Conservation (phyloP, 2,888 invertebrate species). For the Cepaea hortensis region DNA sequence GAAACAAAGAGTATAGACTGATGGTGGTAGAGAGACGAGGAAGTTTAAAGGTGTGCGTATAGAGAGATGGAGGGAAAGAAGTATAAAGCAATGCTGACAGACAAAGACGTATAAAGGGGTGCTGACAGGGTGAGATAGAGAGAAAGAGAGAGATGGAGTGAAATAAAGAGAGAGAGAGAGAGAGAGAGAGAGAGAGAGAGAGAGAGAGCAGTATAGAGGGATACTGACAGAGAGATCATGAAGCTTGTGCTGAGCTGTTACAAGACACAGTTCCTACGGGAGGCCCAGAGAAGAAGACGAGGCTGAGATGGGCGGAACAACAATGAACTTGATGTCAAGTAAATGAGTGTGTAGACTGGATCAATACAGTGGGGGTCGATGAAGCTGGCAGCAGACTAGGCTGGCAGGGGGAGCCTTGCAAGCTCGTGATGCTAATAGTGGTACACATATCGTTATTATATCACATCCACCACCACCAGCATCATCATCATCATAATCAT, state of each 20-base stretch:
- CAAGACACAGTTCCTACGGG: neutral
- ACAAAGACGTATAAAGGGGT: neutral
- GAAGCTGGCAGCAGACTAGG: too few species aligned
- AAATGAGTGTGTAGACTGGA: neutral
- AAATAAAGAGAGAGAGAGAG: neutral
- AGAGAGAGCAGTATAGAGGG: neutral
- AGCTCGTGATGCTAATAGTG: too few species aligned
- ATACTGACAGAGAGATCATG: neutral
- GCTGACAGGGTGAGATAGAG: neutral
- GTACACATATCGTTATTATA: too few species aligned
- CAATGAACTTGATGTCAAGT: neutral
- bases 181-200: neutral
- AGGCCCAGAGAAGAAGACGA: neutral
- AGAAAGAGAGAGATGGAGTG: neutral
- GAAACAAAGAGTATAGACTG: neutral
- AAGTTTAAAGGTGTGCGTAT: neutral
- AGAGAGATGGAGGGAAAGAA: neutral
- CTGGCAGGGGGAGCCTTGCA: too few species aligned
- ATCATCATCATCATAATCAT: too few species aligned
- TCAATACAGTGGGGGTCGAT: neutral
- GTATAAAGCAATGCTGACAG: neutral
- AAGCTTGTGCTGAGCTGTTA: neutral
- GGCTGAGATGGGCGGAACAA: neutral
- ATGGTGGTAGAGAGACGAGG: constrained; percentile 9
- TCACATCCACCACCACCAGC: too few species aligned